phyloP scores from a whole-genome alignment of 2,797 vertebrate species.

The Acipenser ruthenus region DNA sequence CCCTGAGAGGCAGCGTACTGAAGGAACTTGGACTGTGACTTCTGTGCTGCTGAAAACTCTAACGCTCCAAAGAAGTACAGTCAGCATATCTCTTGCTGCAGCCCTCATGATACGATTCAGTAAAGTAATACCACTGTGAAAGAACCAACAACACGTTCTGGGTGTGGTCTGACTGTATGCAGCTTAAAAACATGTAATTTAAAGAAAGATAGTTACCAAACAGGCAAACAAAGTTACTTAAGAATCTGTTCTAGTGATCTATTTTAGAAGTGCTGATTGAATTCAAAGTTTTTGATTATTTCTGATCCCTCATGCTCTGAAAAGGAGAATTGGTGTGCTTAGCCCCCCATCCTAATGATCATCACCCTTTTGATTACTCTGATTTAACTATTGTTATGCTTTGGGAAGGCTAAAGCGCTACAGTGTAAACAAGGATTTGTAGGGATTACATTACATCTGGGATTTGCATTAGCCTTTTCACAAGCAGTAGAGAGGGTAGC shows the following conservation, averaged over 20 bases:
- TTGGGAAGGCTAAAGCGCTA: conserved; percentile 47
- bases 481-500: conserved; percentile 20
- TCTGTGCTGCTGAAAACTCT: too few relatives aligned
- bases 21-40: too few relatives aligned
- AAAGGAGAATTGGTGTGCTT: conserved; percentile 24
- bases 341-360: conserved; percentile 39
- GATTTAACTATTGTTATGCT: conserved; percentile 53
- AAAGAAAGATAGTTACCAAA: too few relatives aligned
- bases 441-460: conserved; percentile 64
- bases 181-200: too few relatives aligned
- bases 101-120: background rate
- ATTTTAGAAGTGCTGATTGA: background rate
- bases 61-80: too few relatives aligned
- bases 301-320: conserved; percentile 54
- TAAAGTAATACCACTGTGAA: background rate
- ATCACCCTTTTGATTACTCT: conserved; percentile 25
- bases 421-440: conserved; percentile 57
- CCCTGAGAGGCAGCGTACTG: too few relatives aligned
- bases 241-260: background rate
- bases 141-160: background rate
- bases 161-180: too few relatives aligned
- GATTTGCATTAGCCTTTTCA: conserved; percentile 53
- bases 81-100: background rate
- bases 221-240: background rate
- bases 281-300: conserved; percentile 6